phyloP scores from a whole-genome alignment of 2,113 vertebrate species.

The Erinaceus europaeus region DNA sequence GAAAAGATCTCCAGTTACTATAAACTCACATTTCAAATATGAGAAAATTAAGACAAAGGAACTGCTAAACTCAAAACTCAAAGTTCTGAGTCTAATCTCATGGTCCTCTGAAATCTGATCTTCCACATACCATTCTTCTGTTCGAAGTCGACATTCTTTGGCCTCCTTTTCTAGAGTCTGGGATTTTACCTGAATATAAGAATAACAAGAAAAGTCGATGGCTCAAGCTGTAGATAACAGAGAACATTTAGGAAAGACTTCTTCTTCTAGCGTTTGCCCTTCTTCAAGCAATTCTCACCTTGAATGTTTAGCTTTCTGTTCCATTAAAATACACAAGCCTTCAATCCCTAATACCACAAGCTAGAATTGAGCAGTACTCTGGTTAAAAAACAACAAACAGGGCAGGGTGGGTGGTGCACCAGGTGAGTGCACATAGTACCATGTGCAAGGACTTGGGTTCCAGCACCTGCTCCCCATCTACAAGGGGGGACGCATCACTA shows the following conservation, averaged over 20 bases:
- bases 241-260: not conserved
- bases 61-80: constrained; percentile 2
- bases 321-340: too few relatives aligned
- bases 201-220: constrained; percentile 62
- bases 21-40: not conserved
- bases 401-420: too few relatives aligned
- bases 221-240: constrained; percentile 55
- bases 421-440: too few relatives aligned
- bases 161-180: constrained; percentile 94
- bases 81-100: not conserved
- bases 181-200: constrained; percentile 88
- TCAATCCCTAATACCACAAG: too few relatives aligned
- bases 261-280: too few relatives aligned
- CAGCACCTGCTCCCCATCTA: too few relatives aligned
- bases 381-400: too few relatives aligned
- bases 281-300: not conserved
- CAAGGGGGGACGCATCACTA: too few relatives aligned
- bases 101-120: not conserved
- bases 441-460: too few relatives aligned
- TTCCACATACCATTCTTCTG: constrained; percentile 92
- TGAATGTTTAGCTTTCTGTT: not conserved
- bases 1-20: not conserved
- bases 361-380: too few relatives aligned
- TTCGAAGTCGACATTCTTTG: constrained; percentile 93
- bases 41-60: not conserved